Evolutionary conservation across 1,140 invertebrate species (phyloP).

Genomic region (Drosophila nigromelanica): DNA sequence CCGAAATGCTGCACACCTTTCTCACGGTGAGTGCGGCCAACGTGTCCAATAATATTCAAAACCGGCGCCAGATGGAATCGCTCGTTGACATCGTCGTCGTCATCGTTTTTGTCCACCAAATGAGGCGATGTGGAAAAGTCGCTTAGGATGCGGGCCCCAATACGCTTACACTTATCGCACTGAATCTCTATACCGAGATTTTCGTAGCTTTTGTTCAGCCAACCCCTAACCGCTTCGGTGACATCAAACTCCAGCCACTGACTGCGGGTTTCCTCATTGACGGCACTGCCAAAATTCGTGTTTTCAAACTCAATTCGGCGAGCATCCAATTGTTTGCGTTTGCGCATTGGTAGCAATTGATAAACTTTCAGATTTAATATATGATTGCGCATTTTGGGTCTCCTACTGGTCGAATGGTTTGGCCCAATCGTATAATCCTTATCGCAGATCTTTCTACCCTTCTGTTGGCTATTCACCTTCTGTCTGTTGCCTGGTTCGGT

Average conservation of each 20-base stretch:
- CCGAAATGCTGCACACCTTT: conserved; percentile 21
- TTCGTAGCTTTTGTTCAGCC: conserved; percentile 82
- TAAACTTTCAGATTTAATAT: conserved; percentile 68
- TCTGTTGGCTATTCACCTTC: conserved; percentile 2
- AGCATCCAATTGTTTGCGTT: conserved; percentile 51
- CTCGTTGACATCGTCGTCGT: conserved; percentile 2
- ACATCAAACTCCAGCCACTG: conserved; percentile 86
- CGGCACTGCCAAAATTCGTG: background rate
- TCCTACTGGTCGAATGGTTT: conserved; percentile 5
- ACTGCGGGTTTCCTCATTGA: conserved; percentile 58
- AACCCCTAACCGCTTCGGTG: conserved; percentile 84
- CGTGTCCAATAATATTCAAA: conserved; percentile 84
- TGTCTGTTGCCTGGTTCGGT: background rate
- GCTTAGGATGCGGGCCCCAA: conserved; percentile 73
- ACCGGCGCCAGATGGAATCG: conserved; percentile 71
- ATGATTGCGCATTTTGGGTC: conserved; percentile 17
- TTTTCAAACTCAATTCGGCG: conserved; percentile 58
- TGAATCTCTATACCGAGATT: conserved; percentile 85
- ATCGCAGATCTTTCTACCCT: conserved; percentile 23
- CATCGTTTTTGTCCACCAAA: background rate
- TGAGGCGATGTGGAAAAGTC: conserved; percentile 50
- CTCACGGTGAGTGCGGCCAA: conserved; percentile 21
- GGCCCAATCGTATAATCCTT: background rate
- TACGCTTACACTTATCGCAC: conserved; percentile 83
- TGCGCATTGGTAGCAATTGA: conserved; percentile 57